Percentiles rank a stretch among this genome's conserved stretches.
Conservation (phyloP, 1,140 invertebrate species). For the Ips typographus region DNA sequence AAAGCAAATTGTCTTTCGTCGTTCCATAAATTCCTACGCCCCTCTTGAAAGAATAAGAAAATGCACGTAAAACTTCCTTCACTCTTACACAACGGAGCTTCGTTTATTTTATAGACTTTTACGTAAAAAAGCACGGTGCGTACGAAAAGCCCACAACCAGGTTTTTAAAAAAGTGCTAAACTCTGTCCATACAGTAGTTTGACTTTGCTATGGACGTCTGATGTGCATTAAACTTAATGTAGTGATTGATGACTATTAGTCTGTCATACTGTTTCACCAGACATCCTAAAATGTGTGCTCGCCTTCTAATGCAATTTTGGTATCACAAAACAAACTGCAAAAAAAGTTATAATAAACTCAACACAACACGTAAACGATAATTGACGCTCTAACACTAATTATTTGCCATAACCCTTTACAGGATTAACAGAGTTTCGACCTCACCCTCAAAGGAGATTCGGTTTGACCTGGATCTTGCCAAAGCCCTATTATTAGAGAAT, state of each 20-base stretch:
- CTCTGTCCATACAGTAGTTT: background rate
- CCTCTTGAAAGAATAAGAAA: too few species aligned
- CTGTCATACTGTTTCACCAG: constrained; percentile 1
- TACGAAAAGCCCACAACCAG: too few species aligned
- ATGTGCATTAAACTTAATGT: constrained; percentile 2
- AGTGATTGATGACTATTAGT: constrained; percentile 10
- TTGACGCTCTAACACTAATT: background rate
- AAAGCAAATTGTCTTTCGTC: too few species aligned
- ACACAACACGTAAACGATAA: background rate
- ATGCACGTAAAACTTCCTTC: too few species aligned
- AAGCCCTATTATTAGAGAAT: background rate
- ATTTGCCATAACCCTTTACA: constrained; percentile 1
- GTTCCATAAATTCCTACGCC: too few species aligned
- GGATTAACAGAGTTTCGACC: constrained; percentile 1
- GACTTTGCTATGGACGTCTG: background rate
- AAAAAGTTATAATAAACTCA: background rate
- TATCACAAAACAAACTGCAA: background rate
- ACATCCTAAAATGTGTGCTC: constrained; percentile 5
- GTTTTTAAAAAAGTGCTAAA: background rate
- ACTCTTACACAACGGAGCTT: too few species aligned
- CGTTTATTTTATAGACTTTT: too few species aligned
- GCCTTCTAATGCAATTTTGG: background rate
- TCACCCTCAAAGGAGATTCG: constrained; percentile 2
- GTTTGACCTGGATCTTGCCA: background rate
- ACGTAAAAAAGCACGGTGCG: too few species aligned